Percentiles rank a stretch among this genome's conserved stretches.
These are phyloP conservation scores for Danionella dracula DNA, from an alignment of 2,797 vertebrate genomes.

Conservation along the genomic window DNA sequence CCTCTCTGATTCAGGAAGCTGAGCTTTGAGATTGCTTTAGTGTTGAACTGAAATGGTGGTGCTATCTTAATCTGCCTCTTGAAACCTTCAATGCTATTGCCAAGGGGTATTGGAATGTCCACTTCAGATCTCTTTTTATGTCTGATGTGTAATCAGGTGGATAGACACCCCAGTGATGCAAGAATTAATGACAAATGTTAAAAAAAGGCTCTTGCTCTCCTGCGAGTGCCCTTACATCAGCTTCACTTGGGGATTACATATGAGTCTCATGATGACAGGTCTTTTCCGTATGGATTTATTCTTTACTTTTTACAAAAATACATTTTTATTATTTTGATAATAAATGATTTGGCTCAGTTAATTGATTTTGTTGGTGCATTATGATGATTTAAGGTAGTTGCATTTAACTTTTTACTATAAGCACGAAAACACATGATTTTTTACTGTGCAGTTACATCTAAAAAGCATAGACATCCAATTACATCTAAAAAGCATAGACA, in stretches of 20 bases:
- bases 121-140: slow-evolving; percentile 51
- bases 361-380: too few species aligned
- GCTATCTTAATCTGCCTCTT: slow-evolving; percentile 29
- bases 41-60: slow-evolving; percentile 20
- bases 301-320: slow-evolving; percentile 20
- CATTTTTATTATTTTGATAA: too few species aligned
- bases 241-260: slow-evolving; percentile 54
- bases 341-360: too few species aligned
- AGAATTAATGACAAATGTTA: slow-evolving; percentile 50
- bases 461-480: too few species aligned
- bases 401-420: too few species aligned
- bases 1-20: slow-evolving; percentile 28
- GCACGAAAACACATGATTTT: too few species aligned
- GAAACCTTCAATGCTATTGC: slow-evolving; percentile 42
- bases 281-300: slow-evolving; percentile 16
- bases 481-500: too few species aligned
- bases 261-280: slow-evolving; percentile 49
- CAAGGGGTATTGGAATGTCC: slow-evolving; percentile 13
- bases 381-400: too few species aligned
- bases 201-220: slow-evolving; percentile 41
- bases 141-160: slow-evolving; percentile 67
- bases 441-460: too few species aligned
- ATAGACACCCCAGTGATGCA: slow-evolving; percentile 53
- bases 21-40: slow-evolving; percentile 18
- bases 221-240: slow-evolving; percentile 36